phyloP scores from a whole-genome alignment of 2,888 invertebrate genomes.

The Zhuqinia jingwanae region DNA sequence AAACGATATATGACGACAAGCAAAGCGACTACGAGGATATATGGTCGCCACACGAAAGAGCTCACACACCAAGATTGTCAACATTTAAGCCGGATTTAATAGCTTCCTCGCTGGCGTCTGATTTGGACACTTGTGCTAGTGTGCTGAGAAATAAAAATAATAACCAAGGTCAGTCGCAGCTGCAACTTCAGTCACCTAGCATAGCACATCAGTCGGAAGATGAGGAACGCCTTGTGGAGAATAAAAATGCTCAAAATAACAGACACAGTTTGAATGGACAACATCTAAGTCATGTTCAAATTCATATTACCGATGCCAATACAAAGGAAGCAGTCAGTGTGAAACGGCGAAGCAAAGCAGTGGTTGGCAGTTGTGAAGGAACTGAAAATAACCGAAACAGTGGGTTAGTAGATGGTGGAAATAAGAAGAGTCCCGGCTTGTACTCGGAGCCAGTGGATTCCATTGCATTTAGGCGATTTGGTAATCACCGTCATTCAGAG shows the following conservation, averaged over 20 bases:
- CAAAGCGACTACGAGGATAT: slow-evolving; percentile 97
- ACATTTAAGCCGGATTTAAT: slow-evolving; percentile 79
- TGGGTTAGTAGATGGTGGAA: slow-evolving; percentile 13
- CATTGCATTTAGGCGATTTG: slow-evolving; percentile 74
- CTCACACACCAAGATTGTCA: slow-evolving; percentile 77
- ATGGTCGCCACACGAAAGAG: slow-evolving; percentile 83
- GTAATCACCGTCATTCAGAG: slow-evolving; percentile 77
- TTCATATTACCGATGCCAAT: slow-evolving; percentile 64
- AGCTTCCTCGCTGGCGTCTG: slow-evolving; percentile 76
- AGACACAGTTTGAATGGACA: slow-evolving; percentile 78
- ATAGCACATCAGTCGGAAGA: slow-evolving; percentile 63
- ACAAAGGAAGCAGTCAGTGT: slow-evolving; percentile 51
- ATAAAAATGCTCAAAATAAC: slow-evolving; percentile 77
- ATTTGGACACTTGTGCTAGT: slow-evolving; percentile 73
- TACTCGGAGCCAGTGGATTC: slow-evolving; percentile 79
- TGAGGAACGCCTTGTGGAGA: slow-evolving; percentile 71
- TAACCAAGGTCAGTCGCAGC: slow-evolving; percentile 59
- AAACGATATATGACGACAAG: slow-evolving; percentile 86
- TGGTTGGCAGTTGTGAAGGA: slow-evolving; percentile 24
- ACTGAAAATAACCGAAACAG: slow-evolving; percentile 61
- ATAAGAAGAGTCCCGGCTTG: slow-evolving; percentile 72
- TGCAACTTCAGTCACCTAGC: slow-evolving; percentile 61
- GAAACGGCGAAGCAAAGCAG: slow-evolving; percentile 55
- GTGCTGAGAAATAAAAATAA: slow-evolving; percentile 71
- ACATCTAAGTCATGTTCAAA: slow-evolving; percentile 74